Evolutionary conservation across 1,140 invertebrate genomes (phyloP).

Genomic region (Tribolium castaneum): DNA sequence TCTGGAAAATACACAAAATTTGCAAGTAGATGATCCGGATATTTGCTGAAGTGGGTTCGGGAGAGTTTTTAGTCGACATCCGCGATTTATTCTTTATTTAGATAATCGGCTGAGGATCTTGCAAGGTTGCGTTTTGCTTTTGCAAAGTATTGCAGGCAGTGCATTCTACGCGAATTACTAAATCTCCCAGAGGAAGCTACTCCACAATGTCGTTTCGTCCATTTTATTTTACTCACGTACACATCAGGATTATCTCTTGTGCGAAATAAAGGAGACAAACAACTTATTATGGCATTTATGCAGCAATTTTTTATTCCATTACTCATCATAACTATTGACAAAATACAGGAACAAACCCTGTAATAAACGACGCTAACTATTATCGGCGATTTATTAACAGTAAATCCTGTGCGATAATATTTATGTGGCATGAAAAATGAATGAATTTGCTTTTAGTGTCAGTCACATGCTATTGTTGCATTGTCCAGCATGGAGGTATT

Average conservation of each 20-base stretch:
- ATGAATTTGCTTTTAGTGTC: not conserved
- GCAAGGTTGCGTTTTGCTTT: constrained; percentile 21
- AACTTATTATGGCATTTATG: constrained; percentile 33
- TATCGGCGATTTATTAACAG: not conserved
- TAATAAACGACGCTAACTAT: not conserved
- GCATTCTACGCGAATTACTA: constrained; percentile 21
- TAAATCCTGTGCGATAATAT: not conserved
- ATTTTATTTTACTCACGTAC: constrained; percentile 31
- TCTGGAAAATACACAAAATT: constrained; percentile 1
- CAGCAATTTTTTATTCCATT: not conserved
- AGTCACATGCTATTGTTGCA: not conserved
- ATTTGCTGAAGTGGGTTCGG: not conserved
- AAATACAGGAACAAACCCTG: not conserved
- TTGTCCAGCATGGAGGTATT: not conserved
- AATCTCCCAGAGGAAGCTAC: constrained; percentile 17
- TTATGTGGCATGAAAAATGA: not conserved
- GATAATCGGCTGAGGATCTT: constrained; percentile 27
- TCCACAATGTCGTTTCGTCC: not conserved
- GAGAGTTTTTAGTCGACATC: constrained; percentile 13
- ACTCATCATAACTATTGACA: not conserved
- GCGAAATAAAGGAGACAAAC: constrained; percentile 18
- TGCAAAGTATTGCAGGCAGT: constrained; percentile 13
- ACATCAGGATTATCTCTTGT: constrained; percentile 28
- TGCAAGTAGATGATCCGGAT: constrained; percentile 17
- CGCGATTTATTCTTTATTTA: constrained; percentile 31